Conservation (phyloP, 2,888 invertebrate species). For the Synanthedon tipuliformis region DNA sequence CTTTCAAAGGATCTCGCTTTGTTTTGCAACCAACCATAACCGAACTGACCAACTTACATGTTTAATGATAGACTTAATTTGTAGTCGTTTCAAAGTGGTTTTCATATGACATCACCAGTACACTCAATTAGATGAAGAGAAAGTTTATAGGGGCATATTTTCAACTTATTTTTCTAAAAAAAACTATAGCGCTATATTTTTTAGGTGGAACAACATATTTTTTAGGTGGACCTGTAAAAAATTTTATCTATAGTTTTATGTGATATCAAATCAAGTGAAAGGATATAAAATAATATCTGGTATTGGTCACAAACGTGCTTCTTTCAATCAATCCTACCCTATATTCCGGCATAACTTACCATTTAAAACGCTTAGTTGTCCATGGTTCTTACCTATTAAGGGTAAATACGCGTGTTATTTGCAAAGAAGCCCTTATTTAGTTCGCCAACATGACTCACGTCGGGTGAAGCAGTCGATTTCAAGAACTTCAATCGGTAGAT, state of each 20-base stretch:
- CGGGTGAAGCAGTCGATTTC: conserved; percentile 33
- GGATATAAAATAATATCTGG: no score
- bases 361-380: conserved; percentile 32
- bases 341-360: conserved; percentile 56
- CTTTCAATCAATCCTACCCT: conserved; percentile 21
- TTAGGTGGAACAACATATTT: no score
- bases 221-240: no score
- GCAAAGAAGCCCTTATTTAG: conserved; percentile 58
- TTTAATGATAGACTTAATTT: conserved; percentile 13
- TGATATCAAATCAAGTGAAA: no score
- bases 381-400: conserved; percentile 43
- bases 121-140: no score
- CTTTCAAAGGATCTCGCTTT: conserved; percentile 16
- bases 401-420: conserved; percentile 47
- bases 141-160: no score
- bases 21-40: conserved; percentile 11
- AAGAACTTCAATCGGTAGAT: conserved; percentile 15
- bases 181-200: no score
- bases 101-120: no score
- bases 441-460: conserved; percentile 38
- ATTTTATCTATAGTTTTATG: no score
- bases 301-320: not conserved
- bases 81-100: not conserved
- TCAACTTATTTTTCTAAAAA: no score
- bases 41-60: conserved; percentile 19